Evolutionary conservation across 1,140 invertebrate species (phyloP), one percentile per base, ranked within the genome.

Genomic region (Limonius californicus): DNA sequence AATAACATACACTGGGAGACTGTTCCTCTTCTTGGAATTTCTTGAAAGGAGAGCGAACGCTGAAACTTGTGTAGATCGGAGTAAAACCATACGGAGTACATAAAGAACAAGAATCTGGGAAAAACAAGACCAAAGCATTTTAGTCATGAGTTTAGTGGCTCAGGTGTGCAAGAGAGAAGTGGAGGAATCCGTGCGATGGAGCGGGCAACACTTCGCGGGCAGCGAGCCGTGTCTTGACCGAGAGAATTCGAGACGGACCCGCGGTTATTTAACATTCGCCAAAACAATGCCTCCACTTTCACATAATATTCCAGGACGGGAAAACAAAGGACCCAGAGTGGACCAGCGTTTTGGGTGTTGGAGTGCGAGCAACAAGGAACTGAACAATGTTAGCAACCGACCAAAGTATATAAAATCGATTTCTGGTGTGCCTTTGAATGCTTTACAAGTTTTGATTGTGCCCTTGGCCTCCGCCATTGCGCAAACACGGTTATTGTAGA

Each of bases 231-330:
- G 50, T 54, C 50, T 14, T 50, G 55, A 39, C 57, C 55, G 55
- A 57, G 45, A 63, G 62, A 63, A 63, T 63, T 63, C 62, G 62
- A 63, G 47, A 58, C 56, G 43, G 55, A 39, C 42, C 15, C 62
- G 47, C 54, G 54, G 20, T 32, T 27, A 55, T 55, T 55, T 55
- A 27, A 23, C 54, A 55, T 55, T 54, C 57, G 62, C 50, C 62
- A 63, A 59, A 63, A 63, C 62, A 63, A 55, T 27, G 21, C 27
- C 54, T 16, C 11, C 54, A 21, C 45, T 50, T 50, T 50, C 20
- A 21, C 45, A 50, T 19, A 50, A 39, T 39, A 39, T 39, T 39
- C 35, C 35, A 7, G 35, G 35, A 39, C n/a, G 23, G 3, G n/a
- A 39, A 39, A 39, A 39, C 35, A 39, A 39, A 39, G 35, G 35